Evolutionary conservation across 2,888 invertebrate species (phyloP), one percentile per base, ranked within the genome.

Genomic region (Lasioglossum figueresi): DNA sequence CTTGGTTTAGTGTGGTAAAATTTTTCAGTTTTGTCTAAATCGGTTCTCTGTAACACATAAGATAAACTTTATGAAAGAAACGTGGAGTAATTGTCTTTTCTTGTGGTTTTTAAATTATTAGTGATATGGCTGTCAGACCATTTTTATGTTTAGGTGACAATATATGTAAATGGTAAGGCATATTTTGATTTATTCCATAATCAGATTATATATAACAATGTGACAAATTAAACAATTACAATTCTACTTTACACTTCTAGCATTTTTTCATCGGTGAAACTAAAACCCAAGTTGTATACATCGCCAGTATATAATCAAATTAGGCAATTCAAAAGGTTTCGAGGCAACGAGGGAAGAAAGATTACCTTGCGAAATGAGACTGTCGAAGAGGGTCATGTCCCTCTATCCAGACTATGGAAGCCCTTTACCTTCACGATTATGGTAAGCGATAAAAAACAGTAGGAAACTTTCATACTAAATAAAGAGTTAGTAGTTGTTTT

Each of bases 351-450:
- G 0, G 87, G 88, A 66, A 45, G 82, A 52, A 80, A 89, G 43
- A 63, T 81, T 1, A 79, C 85, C 6, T 70, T 91, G 70, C 23
- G 82, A 5, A 85, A 89, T 31, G 45, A 66, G 0, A 93, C 95
- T 78, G 91, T 95, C 70, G 95, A 96, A 86, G 91, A 95, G 37
- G 95, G 95, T 31, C 95, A 96, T 76, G 91, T 96, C 82, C 92
- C 95, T 77, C 89, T 95, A 23, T 95, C 94, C 72, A 95, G 95
- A 87, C 94, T 97, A 76, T 95, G 96, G 92, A 97, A 96, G 94
- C 97, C 97, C 34, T 95, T 97, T 75, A 93, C 96, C 70, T 97
- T 97, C 93, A 96, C 97, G 76, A 92, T 97, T 77, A 96, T 96
- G 93, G 97, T 97, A 95, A 89, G 72, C 19, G 59, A 72, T 3